Conservation (phyloP, 1,140 invertebrate genomes). For the Mya arenaria region DNA sequence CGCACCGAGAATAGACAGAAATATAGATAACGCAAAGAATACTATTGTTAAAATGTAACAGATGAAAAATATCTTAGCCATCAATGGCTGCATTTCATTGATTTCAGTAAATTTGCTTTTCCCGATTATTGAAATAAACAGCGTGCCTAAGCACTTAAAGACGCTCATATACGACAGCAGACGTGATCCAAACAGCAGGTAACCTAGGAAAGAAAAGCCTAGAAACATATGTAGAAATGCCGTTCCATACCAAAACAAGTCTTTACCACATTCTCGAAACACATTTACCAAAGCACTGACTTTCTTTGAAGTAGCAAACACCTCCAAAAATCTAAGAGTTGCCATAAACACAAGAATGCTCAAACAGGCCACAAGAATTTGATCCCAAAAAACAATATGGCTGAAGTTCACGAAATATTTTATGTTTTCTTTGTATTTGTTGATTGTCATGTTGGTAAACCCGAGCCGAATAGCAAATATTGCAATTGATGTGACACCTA, state of each 20-base stretch:
- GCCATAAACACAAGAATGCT: slow-evolving; percentile 50
- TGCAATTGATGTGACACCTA: not conserved
- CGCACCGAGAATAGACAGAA: slow-evolving; percentile 87
- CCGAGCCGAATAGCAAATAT: slow-evolving; percentile 15
- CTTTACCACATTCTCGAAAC: slow-evolving; percentile 28
- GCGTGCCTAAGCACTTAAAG: slow-evolving; percentile 78
- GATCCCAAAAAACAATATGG: slow-evolving; percentile 57
- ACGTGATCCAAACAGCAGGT: slow-evolving; percentile 41
- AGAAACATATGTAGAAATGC: slow-evolving; percentile 28
- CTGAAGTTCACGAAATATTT: slow-evolving; percentile 57
- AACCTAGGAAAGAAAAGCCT: slow-evolving; percentile 16
- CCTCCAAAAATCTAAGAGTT: slow-evolving; percentile 52
- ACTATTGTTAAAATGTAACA: slow-evolving; percentile 89
- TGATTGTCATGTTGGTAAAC: slow-evolving; percentile 12
- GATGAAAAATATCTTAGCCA: slow-evolving; percentile 89
- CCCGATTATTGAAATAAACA: slow-evolving; percentile 88
- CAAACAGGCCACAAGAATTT: slow-evolving; percentile 16
- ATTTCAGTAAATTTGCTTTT: slow-evolving; percentile 88
- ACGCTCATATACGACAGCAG: slow-evolving; percentile 23
- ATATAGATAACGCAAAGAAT: slow-evolving; percentile 90
- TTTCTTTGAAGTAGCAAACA: slow-evolving; percentile 52
- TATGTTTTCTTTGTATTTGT: slow-evolving; percentile 46
- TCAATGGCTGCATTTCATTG: slow-evolving; percentile 81
- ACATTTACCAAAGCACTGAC: slow-evolving; percentile 41
- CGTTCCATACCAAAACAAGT: slow-evolving; percentile 24